Percentiles rank a stretch among this genome's conserved stretches.
These are phyloP conservation scores for Tragelaphus eurycerus DNA, from an alignment of 2,797 vertebrate species.

Conservation along the genomic window DNA sequence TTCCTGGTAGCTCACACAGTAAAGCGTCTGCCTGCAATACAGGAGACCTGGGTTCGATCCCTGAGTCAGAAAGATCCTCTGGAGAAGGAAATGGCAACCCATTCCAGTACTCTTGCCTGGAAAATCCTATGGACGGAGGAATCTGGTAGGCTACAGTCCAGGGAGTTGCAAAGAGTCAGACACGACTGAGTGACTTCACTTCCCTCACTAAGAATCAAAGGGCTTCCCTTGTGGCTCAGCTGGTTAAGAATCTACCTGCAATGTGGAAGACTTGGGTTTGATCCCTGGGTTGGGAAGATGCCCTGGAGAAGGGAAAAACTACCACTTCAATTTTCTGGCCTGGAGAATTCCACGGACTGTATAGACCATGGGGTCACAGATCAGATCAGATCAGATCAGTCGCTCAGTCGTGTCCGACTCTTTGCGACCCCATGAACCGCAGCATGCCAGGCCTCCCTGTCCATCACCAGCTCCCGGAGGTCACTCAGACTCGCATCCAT, in stretches of 20 bases:
- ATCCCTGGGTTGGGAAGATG: neutral
- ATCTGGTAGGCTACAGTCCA: neutral
- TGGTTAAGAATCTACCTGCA: neutral
- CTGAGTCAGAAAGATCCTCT: neutral
- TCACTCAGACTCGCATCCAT: too few species aligned
- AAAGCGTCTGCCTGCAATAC: neutral
- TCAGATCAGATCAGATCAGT: too few species aligned
- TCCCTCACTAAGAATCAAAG: neutral
- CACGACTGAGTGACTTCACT: neutral
- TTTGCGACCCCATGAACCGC: too few species aligned
- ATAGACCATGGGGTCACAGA: neutral
- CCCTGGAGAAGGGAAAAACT: neutral
- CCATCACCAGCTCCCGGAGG: too few species aligned
- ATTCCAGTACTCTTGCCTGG: neutral
- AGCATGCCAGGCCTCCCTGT: too few species aligned
- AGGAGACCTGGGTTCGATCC: neutral
- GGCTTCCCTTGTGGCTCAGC: neutral
- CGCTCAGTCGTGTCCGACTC: too few species aligned
- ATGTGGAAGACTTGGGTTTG: neutral
- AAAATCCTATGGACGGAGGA: neutral
- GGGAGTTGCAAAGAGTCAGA: fast-evolving
- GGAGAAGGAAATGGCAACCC: neutral
- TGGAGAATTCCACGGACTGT: neutral
- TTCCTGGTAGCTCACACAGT: neutral
- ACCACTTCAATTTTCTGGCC: neutral